phyloP scores from a whole-genome alignment of 2,797 vertebrate species.

The Alca torda region DNA sequence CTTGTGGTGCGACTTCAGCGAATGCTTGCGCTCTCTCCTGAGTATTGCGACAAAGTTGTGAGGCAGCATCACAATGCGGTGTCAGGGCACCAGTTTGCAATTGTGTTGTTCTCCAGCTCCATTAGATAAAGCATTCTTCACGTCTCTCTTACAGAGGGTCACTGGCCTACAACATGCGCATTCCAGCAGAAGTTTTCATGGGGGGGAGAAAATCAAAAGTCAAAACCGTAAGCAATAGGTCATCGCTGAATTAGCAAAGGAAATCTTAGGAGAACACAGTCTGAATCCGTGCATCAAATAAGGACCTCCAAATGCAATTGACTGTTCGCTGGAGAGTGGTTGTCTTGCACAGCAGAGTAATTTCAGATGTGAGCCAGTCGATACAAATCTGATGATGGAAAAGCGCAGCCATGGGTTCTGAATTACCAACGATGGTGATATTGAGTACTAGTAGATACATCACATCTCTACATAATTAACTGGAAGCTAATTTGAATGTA shows the following conservation, averaged over 20 bases:
- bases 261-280: background rate
- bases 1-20: background rate
- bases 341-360: background rate
- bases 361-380: background rate
- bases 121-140: background rate
- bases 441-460: background rate
- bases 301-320: background rate
- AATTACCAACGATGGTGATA: background rate
- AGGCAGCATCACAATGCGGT: background rate
- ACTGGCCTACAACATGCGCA: background rate
- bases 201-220: background rate
- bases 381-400: background rate
- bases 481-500: slow-evolving; percentile 15
- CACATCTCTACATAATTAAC: background rate
- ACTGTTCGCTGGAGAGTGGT: background rate
- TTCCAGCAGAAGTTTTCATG: background rate
- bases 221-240: background rate
- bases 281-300: background rate
- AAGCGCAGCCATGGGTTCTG: background rate
- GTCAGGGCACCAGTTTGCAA: background rate
- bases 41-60: background rate
- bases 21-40: background rate
- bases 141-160: background rate
- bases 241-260: background rate
- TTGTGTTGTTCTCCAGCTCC: background rate